Base-by-base conservation (phyloP, 2,888 invertebrate genomes). In the Dascillus cervinus region DNA sequence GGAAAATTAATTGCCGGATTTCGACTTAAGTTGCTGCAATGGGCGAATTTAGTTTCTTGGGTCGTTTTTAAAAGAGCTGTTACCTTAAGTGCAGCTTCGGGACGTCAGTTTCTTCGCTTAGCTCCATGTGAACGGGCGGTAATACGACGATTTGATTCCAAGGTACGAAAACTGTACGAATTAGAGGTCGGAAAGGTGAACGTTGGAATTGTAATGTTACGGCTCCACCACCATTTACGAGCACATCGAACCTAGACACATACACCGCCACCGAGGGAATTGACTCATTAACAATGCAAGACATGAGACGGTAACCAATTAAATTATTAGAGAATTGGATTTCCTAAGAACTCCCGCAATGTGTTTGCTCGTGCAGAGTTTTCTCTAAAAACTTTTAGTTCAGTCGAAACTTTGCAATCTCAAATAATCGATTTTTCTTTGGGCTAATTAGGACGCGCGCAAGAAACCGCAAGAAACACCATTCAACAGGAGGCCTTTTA, bases 201-300 rank as follows among this genome's bases (percentile, higher is more conserved):
- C 97, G 75, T 62, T 94, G 91, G 71, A 98, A 95, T 67, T 94
- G 91, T 46, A 98, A 71, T 11, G 91, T 94, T 34, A 98, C 92
- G 2, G 95, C 94, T 15, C 95, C 95, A 26, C 97, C 98, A 9
- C 98, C 98, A 66, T 99, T 97, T 39, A 98, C 96, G 56, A 98
- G 72, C 36, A 99, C 86, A 70, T 99, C 98, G 73, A 97, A 99
- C 85, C 95, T 95, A n/a, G n/a, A n/a, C n/a, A n/a, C n/a, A n/a
- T n/a, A n/a, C n/a, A n/a, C n/a, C n/a, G n/a, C n/a, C n/a, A 32
- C 14, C 14, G 13, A 35, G 17, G 37, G 34, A 30, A 37, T 37
- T 25, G 23, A 20, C 22, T 17, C 37, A 46, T 49, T 49, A 47
- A 47, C 46, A 47, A 49, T 49, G 47, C 46, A 43, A 37, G 41